These are phyloP conservation scores for Myocastor coypus DNA, from an alignment of 2,113 vertebrate genomes.

Conservation along the genomic window DNA sequence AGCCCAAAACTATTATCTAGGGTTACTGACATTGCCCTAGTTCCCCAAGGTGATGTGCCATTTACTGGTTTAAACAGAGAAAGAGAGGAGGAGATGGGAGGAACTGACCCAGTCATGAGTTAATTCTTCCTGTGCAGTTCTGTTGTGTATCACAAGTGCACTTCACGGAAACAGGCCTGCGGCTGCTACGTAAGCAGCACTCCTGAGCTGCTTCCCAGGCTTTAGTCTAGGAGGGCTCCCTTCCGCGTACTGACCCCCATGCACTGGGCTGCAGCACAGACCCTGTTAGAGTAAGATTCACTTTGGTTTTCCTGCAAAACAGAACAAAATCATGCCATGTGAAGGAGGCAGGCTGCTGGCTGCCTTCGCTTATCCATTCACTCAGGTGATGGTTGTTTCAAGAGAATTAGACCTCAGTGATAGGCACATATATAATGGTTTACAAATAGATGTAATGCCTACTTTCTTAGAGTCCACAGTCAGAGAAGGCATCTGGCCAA, in stretches of 20 bases:
- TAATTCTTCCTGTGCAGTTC: neutral
- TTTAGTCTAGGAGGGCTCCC: neutral
- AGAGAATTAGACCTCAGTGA: neutral
- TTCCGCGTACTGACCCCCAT: neutral
- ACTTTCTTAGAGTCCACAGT: neutral
- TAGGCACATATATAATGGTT: neutral
- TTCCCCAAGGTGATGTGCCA: neutral
- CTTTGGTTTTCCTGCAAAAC: neutral
- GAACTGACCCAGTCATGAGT: neutral
- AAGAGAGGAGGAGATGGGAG: neutral
- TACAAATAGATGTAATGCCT: neutral
- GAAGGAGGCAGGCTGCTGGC: too few relatives aligned
- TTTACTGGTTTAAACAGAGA: neutral
- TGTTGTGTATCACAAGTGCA: neutral
- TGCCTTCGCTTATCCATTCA: rapidly evolving
- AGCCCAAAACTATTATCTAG: neutral
- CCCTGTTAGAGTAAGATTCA: neutral
- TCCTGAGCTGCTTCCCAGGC: neutral
- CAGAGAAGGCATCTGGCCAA: neutral
- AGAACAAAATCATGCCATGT: neutral
- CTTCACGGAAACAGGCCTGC: neutral
- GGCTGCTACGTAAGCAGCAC: neutral
- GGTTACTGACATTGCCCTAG: neutral
- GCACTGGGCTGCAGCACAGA: neutral
- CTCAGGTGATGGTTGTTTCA: neutral